Base-by-base conservation (phyloP, 2,797 vertebrate species). In the Ficedula albicollis region DNA sequence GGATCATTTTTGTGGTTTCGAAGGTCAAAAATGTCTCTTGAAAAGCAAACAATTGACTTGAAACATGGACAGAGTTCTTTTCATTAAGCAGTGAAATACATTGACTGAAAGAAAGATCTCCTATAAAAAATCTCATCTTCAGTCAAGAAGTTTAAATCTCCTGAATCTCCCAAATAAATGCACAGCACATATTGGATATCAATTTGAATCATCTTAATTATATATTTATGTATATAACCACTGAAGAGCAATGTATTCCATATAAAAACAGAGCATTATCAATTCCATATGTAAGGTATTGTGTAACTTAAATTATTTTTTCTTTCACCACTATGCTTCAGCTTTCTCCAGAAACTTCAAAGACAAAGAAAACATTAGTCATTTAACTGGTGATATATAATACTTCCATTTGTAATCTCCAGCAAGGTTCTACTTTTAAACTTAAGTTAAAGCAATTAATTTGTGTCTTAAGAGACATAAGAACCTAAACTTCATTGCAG, bases 281-380 rank as follows among this genome's bases (percentile, higher is more conserved):
- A 84, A 36, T 84, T 88, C 89, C 84, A 44, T 76, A 88, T 86
- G 84, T 72, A 76, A 66, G 6, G 29, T 48, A n/a, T 89, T 87
- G 87, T 2, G 25, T 39, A 96, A 89, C 75, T 82, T 74, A 46
- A 19, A 38, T 77, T 62, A 49, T 70, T 95, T 96, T 87, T 92
- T 89, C 54, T 87, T 95, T 81, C 79, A 82, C 38, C 67, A 38
- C 58, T 85, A 81, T 12, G n/a, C 46, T 72, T 90, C 52, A 58
- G 73, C 38, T 89, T 93, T 87, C 76, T 85, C n/a, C 54, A 89
- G 49, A 89, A 87, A 73, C 82, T 92, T 92, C 72, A 88, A 93
- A 92, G 78, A 77, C 46, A 89, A 87, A 73, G 90, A 86, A 90
- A 89, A 72, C 64, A 80, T 85, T 67, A 94, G 49, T 87, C 84